Base-by-base conservation (phyloP, 2,888 invertebrate species). In the Girardia tigrina region DNA sequence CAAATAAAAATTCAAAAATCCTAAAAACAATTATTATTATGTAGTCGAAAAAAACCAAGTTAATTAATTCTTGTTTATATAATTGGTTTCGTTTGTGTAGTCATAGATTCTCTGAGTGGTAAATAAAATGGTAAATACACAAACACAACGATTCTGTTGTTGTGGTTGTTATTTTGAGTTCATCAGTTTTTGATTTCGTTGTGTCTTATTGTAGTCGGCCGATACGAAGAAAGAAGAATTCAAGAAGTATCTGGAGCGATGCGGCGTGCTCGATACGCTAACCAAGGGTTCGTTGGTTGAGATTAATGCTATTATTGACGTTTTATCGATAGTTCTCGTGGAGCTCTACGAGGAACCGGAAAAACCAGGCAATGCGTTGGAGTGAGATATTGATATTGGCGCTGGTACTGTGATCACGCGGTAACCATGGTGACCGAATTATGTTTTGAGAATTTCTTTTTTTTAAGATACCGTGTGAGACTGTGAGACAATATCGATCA, bases 141-240 rank as follows among this genome's bases (percentile, higher is more conserved):
- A n/a, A n/a, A n/a, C n/a, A n/a, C n/a, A n/a, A n/a, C n/a, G n/a
- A n/a, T n/a, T n/a, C n/a, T n/a, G n/a, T n/a, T n/a, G n/a, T n/a
- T n/a, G n/a, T n/a, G n/a, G n/a, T n/a, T n/a, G n/a, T n/a, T n/a
- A n/a, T n/a, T n/a, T n/a, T n/a, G n/a, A n/a, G n/a, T n/a, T n/a
- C n/a, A n/a, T n/a, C n/a, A n/a, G n/a, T n/a, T n/a, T n/a, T n/a
- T n/a, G n/a, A n/a, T n/a, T 23, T 70, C 6, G 20, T 8, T 70
- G 12, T 70, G 12, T 26, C 12, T 12, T 14, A 23, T 70, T 75
- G 1, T 73, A 82, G 82, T 80, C 80, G 77, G 83, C 83, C 42
- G 91, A 91, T 85, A 89, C 90, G 0, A 91, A 91, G 85, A 87
- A 91, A 78, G 91, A 92, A 85, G 91, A 91, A 81, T 92, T 91